Percentiles rank a stretch among this genome's conserved stretches.
These are phyloP conservation scores for Eubucco bourcierii DNA, from an alignment of 2,113 vertebrate genomes.

Conservation along the genomic window DNA sequence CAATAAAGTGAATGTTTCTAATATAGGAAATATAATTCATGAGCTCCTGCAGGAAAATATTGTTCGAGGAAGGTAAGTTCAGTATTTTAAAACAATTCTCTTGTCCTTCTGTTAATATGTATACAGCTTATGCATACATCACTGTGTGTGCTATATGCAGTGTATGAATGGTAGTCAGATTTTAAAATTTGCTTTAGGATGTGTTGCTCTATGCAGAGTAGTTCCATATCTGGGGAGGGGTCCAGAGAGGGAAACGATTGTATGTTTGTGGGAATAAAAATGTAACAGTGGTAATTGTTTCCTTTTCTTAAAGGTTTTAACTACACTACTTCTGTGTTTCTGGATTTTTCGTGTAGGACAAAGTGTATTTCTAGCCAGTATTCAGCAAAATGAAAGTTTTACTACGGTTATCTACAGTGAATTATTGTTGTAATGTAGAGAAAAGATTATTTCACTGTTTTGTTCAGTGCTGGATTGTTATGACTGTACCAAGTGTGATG, in stretches of 20 bases:
- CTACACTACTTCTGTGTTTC: not conserved
- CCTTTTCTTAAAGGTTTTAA: not conserved
- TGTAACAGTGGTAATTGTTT: not conserved
- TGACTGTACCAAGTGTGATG: not conserved
- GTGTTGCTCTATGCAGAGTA: not conserved
- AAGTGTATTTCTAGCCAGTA: not conserved
- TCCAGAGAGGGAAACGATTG: not conserved
- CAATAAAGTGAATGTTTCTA: slow-evolving; percentile 98
- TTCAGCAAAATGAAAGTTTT: not conserved
- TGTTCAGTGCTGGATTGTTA: no score
- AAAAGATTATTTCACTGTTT: not conserved
- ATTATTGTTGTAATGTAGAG: not conserved
- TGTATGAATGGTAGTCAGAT: not conserved
- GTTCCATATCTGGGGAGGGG: not conserved
- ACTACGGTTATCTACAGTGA: not conserved
- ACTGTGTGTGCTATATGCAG: not conserved
- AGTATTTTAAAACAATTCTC: not conserved
- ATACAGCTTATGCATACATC: not conserved
- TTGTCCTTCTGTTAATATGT: not conserved
- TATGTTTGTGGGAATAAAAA: not conserved
- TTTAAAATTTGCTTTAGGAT: not conserved
- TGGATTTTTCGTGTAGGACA: not conserved
- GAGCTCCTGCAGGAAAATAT: slow-evolving; percentile 98
- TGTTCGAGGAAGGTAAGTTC: slow-evolving; percentile 89
- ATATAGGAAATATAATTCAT: slow-evolving; percentile 94